Evolutionary conservation across 2,113 vertebrate genomes (phyloP).

Genomic region (Tenebrosternarchus preto): DNA sequence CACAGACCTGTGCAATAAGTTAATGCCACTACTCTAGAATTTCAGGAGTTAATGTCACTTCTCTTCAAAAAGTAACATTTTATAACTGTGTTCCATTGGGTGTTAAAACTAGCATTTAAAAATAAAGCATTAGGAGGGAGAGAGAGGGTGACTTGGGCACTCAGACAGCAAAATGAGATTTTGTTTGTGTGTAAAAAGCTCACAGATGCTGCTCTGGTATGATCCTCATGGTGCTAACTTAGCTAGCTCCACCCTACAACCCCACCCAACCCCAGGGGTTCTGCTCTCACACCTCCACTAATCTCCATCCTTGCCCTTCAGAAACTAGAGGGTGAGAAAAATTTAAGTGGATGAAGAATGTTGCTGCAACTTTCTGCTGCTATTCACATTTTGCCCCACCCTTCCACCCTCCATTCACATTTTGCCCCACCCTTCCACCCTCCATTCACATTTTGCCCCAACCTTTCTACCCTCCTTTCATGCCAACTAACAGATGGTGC

Average conservation of each 20-base stretch:
- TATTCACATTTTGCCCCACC: background rate
- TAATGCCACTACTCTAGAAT: no score
- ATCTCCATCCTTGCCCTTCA: constrained; percentile 15
- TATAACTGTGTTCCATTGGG: no score
- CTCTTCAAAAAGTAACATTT: no score
- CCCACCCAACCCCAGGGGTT: constrained; percentile 11
- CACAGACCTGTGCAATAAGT: no score
- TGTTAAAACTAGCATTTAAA: background rate
- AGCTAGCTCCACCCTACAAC: constrained; percentile 4
- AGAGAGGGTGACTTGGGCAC: background rate
- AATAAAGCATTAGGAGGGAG: background rate
- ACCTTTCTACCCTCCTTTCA: background rate
- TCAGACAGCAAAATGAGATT: no score
- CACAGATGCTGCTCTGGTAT: constrained; percentile 25
- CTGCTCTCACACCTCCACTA: background rate
- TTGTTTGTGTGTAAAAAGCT: background rate
- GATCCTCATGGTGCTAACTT: constrained; percentile 38
- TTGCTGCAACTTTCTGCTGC: background rate
- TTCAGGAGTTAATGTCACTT: no score
- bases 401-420: background rate
- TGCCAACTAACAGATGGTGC: constrained; percentile 30
- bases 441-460: background rate
- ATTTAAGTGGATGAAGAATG: background rate
- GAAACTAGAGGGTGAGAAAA: background rate
- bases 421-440: background rate